Evolutionary conservation across 2,797 vertebrate genomes (phyloP).

Genomic region (Rhabdophis nuchalis): DNA sequence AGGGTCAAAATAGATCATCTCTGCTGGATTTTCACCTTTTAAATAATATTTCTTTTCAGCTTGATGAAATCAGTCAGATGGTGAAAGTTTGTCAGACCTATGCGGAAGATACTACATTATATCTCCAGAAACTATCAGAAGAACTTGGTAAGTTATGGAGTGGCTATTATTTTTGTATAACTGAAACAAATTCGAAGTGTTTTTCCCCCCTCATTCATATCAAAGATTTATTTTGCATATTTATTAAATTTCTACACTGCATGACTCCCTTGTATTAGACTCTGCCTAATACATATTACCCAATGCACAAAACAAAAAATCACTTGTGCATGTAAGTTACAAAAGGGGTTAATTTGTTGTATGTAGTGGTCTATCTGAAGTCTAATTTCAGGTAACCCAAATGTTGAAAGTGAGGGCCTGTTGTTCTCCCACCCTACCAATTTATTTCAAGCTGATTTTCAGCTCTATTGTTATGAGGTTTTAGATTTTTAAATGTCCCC

Average conservation of each 20-base stretch:
- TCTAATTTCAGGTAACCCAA: neutral
- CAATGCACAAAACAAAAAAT: neutral
- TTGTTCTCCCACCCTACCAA: neutral
- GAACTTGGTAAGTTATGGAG: constrained; percentile 52
- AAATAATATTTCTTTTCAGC: constrained; percentile 40
- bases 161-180: neutral
- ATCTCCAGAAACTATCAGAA: constrained; percentile 55
- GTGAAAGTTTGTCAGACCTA: constrained; percentile 55
- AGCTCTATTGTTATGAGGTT: neutral
- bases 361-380: neutral
- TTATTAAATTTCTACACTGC: neutral
- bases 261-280: neutral
- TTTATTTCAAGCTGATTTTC: neutral
- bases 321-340: neutral
- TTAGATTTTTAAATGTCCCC: neutral
- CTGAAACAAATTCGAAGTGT: neutral
- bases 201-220: neutral
- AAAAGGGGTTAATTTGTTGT: neutral
- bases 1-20: neutral
- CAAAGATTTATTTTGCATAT: neutral
- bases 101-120: constrained; percentile 46
- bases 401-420: neutral
- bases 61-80: constrained; percentile 61
- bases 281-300: neutral
- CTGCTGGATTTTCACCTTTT: neutral